Evolutionary conservation across 1,140 invertebrate species (phyloP).

Genomic region (Philopotamus ludificatus): DNA sequence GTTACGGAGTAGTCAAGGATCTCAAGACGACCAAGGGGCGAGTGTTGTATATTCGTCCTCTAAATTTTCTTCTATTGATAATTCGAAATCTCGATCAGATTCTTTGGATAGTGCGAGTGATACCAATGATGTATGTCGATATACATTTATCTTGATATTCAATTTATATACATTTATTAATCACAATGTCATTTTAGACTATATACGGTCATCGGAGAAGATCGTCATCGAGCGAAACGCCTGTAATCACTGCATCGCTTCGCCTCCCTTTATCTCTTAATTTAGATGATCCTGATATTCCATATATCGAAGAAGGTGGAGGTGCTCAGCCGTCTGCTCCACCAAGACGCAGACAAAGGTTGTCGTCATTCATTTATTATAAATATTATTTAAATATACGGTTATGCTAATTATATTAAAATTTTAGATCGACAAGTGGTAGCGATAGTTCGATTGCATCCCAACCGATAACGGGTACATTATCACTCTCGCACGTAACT

Average conservation of each 20-base stretch:
- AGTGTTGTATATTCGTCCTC: slow-evolving; percentile 37
- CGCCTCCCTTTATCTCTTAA: slow-evolving; percentile 65
- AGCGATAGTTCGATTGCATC: slow-evolving; percentile 53
- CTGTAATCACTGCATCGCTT: slow-evolving; percentile 76
- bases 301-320: slow-evolving; percentile 66
- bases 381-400: slow-evolving; percentile 10
- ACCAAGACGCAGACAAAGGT: slow-evolving; percentile 50
- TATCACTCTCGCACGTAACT: slow-evolving; percentile 46
- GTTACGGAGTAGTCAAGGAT: slow-evolving; percentile 35
- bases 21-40: slow-evolving; percentile 32
- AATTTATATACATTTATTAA: slow-evolving; percentile 1
- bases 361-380: slow-evolving; percentile 43
- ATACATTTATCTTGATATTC: background rate
- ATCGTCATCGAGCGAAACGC: slow-evolving; percentile 52
- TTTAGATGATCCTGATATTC: slow-evolving; percentile 68
- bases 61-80: slow-evolving; percentile 27
- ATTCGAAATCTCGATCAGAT: slow-evolving; percentile 36
- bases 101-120: slow-evolving; percentile 37
- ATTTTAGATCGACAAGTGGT: slow-evolving; percentile 48
- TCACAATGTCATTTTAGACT: slow-evolving; percentile 38
- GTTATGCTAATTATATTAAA: background rate
- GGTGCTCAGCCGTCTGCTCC: slow-evolving; percentile 46
- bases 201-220: slow-evolving; percentile 26
- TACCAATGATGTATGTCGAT: slow-evolving; percentile 37
- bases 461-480: slow-evolving; percentile 52